Evolutionary conservation across 2,888 invertebrate species (phyloP).

Genomic region (Kryphioiulus occultus): DNA sequence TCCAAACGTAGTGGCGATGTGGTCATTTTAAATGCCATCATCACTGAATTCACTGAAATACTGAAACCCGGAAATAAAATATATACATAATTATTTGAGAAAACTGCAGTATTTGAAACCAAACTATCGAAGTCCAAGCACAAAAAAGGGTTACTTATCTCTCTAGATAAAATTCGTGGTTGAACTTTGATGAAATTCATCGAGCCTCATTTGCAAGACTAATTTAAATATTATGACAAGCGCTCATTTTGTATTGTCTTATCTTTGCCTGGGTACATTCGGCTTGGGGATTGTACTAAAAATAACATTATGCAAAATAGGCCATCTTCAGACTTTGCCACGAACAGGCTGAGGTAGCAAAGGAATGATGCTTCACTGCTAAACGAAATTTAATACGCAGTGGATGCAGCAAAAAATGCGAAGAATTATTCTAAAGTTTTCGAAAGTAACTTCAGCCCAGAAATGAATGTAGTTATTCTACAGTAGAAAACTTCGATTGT

Average conservation of each 20-base stretch:
- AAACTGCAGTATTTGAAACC: too few relatives aligned
- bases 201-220: conserved; percentile 6
- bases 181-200: conserved; percentile 1
- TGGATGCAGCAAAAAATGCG: not conserved
- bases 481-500: too few relatives aligned
- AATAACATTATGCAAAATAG: conserved; percentile 31
- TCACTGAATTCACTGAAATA: too few relatives aligned
- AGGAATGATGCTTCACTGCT: not conserved
- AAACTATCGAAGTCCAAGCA: too few relatives aligned
- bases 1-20: too few relatives aligned
- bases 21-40: too few relatives aligned
- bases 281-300: conserved; percentile 32
- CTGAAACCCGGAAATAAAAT: too few relatives aligned
- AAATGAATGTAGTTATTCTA: too few relatives aligned
- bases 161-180: not conserved
- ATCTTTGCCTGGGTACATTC: conserved; percentile 1
- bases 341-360: not conserved
- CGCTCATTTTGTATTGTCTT: conserved; percentile 36
- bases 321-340: not conserved
- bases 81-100: too few relatives aligned
- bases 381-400: not conserved
- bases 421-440: not conserved
- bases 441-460: not conserved
- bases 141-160: not conserved
- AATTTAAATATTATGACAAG: conserved; percentile 40